Evolutionary conservation across 2,888 invertebrate genomes (phyloP).

Genomic region (Epistrophella euchroma): DNA sequence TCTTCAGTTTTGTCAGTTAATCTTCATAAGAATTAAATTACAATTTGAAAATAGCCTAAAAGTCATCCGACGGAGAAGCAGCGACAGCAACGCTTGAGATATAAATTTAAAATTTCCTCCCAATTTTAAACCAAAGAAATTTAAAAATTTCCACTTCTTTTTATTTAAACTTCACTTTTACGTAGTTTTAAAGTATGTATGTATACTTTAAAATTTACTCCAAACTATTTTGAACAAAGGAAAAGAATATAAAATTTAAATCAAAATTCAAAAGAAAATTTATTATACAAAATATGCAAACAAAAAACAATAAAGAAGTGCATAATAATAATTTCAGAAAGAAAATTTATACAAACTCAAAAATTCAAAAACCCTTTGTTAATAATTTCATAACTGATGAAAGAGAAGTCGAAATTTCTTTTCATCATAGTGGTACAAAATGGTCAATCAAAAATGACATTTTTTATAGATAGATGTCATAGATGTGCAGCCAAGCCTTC

Average conservation of each 20-base stretch:
- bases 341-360: neutral
- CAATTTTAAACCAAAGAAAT: too few species aligned
- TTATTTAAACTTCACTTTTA: too few species aligned
- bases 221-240: too few species aligned
- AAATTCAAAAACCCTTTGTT: conserved; percentile 15
- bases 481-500: conserved; percentile 16
- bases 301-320: neutral
- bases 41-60: too few species aligned
- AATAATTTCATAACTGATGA: neutral
- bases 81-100: too few species aligned
- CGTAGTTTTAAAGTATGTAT: too few species aligned
- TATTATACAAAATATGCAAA: neutral
- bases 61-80: too few species aligned
- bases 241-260: neutral
- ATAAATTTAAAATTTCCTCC: too few species aligned
- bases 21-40: too few species aligned
- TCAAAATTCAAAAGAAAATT: neutral
- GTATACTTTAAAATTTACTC: too few species aligned
- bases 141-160: too few species aligned
- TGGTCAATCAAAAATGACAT: conserved; percentile 49
- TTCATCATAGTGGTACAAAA: conserved; percentile 27
- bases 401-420: neutral
- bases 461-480: neutral
- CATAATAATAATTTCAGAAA: neutral
- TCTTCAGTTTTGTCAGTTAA: too few species aligned